These are phyloP conservation scores for Helarctos malayanus DNA, from an alignment of 2,797 vertebrate genomes.

Conservation along the genomic window DNA sequence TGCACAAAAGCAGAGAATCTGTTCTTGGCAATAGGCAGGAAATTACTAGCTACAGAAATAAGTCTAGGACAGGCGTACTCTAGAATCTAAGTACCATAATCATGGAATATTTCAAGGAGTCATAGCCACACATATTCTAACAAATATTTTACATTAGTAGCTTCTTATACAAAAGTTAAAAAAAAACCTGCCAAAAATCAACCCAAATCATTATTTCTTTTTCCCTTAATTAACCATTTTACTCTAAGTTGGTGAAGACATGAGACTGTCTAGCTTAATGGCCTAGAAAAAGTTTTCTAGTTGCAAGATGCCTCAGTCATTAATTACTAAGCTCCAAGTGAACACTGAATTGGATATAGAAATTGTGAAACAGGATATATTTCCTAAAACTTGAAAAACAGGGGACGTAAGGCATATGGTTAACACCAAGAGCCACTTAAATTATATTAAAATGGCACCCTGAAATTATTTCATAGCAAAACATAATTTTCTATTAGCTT, in stretches of 20 bases:
- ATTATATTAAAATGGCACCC: constrained; percentile 6
- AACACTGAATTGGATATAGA: constrained; percentile 28
- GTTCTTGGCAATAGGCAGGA: not conserved
- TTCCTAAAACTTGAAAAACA: constrained; percentile 10
- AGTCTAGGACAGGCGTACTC: not conserved
- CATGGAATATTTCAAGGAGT: not conserved
- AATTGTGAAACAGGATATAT: not conserved
- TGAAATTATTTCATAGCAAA: constrained; percentile 24
- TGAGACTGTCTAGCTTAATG: not conserved
- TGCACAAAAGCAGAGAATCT: not conserved
- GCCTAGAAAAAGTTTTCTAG: constrained; percentile 3
- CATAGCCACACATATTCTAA: not conserved
- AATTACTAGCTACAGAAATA: constrained; percentile 11
- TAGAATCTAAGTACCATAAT: constrained; percentile 10
- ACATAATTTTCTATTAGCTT: not conserved
- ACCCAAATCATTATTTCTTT: not conserved
- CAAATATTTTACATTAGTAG: not conserved
- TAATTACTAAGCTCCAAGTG: constrained; percentile 30
- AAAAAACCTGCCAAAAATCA: not conserved
- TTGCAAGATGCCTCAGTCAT: not conserved
- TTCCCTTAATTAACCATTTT: constrained; percentile 3
- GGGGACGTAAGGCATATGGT: not conserved
- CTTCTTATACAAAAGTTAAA: not conserved
- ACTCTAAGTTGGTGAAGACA: constrained; percentile 22
- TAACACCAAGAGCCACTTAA: not conserved